These are phyloP conservation scores for Garrulus glandarius DNA, from an alignment of 2,797 vertebrate genomes.

Conservation along the genomic window DNA sequence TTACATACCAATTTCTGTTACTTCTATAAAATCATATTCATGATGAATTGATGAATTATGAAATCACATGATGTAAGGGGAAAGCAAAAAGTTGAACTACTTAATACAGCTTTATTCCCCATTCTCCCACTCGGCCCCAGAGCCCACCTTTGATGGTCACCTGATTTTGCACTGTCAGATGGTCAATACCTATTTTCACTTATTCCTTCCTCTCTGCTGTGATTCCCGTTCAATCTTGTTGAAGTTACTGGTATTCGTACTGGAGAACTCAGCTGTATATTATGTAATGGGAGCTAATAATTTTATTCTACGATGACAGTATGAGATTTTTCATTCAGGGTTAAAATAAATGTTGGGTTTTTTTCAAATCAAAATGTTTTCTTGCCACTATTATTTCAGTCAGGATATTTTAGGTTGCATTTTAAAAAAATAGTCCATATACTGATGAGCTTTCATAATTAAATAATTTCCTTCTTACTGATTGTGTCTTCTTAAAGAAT, in stretches of 20 bases:
- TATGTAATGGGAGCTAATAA: neutral
- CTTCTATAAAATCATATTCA: neutral
- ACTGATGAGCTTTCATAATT: neutral
- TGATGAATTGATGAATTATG: neutral
- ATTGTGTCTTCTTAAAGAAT: neutral
- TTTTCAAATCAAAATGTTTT: neutral
- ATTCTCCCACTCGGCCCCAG: too few relatives aligned
- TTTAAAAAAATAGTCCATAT: neutral
- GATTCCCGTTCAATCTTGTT: neutral
- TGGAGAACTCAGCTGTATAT: neutral
- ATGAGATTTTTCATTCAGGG: neutral
- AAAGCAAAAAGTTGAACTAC: neutral
- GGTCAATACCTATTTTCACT: neutral
- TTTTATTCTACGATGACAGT: neutral
- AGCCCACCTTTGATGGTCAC: neutral
- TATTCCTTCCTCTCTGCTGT: neutral
- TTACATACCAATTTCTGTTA: neutral
- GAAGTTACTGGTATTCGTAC: neutral
- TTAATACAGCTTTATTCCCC: neutral
- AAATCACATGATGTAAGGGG: neutral
- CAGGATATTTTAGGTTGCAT: neutral
- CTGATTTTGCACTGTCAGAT: neutral
- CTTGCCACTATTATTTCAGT: neutral
- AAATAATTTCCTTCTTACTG: neutral
- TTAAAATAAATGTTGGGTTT: neutral